Evolutionary conservation across 2,888 invertebrate genomes (phyloP).

Genomic region (Troglohyphantes excavatus): DNA sequence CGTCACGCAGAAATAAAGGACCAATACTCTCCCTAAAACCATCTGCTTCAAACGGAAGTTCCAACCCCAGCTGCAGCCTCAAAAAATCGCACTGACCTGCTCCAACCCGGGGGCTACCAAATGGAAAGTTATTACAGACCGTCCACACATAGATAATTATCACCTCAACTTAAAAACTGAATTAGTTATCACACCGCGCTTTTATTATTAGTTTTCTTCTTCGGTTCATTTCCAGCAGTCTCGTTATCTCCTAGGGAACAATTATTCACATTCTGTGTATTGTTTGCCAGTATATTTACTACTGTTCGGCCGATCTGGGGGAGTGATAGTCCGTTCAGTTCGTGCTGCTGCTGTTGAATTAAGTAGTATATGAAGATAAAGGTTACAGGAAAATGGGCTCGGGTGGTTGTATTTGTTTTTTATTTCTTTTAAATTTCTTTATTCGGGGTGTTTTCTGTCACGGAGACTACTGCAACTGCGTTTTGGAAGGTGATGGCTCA

Average conservation of each 20-base stretch:
- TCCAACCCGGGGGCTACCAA: conserved; percentile 15
- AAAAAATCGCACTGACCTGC: conserved; percentile 43
- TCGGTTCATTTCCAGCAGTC: neutral
- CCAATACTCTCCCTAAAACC: conserved; percentile 5
- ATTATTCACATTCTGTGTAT: conserved; percentile 57
- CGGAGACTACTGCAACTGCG: conserved; percentile 14
- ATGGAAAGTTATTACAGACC: conserved; percentile 11
- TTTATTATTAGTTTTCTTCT: neutral
- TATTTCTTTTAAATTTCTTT: neutral
- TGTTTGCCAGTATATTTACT: conserved; percentile 19
- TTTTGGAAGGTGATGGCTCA: conserved; percentile 42
- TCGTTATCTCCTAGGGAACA: conserved; percentile 11
- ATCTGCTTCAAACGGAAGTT: conserved; percentile 17
- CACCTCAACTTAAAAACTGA: conserved; percentile 19
- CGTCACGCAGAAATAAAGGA: conserved; percentile 25
- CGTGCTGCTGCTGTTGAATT: conserved; percentile 18
- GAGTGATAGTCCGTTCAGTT: conserved; percentile 22
- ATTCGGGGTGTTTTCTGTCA: conserved; percentile 51
- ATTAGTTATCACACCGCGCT: conserved; percentile 22
- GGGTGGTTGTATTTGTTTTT: conserved; percentile 1
- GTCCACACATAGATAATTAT: conserved; percentile 53
- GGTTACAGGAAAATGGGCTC: neutral
- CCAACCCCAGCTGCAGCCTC: conserved; percentile 24
- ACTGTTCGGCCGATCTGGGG: conserved; percentile 4
- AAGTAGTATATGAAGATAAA: conserved; percentile 43